Percentiles rank a stretch among this genome's conserved stretches.
Conservation (phyloP, 2,113 vertebrate genomes). For the Bubo bubo region DNA sequence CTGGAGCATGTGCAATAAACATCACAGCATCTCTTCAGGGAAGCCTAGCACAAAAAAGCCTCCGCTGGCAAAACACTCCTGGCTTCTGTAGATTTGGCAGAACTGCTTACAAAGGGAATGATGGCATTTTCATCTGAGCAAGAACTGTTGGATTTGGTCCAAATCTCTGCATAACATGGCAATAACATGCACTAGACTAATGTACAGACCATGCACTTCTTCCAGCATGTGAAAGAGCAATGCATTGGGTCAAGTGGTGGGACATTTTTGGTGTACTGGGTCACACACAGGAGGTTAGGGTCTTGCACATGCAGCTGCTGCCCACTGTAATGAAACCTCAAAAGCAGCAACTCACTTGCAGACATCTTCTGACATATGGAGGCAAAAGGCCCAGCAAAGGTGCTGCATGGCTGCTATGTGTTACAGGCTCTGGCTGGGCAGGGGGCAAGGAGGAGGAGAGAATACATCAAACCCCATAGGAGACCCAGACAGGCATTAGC, state of each 20-base stretch:
- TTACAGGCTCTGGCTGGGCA: background rate
- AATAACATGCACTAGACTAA: background rate
- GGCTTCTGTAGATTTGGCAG: background rate
- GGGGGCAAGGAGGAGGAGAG: background rate
- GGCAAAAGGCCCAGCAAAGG: background rate
- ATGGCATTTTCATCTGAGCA: background rate
- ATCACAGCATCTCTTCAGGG: slow-evolving; percentile 21
- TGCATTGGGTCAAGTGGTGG: background rate
- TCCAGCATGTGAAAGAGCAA: background rate
- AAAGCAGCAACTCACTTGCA: background rate
- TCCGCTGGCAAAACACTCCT: background rate
- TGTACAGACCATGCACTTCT: background rate
- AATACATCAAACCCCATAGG: background rate
- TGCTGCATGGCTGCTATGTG: background rate
- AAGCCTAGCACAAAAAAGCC: background rate
- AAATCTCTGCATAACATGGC: background rate
- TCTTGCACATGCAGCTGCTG: background rate
- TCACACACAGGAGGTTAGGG: background rate
- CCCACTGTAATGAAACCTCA: background rate
- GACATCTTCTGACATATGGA: background rate
- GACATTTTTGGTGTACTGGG: background rate
- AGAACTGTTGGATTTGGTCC: background rate
- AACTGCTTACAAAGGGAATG: background rate
- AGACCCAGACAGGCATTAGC: background rate
- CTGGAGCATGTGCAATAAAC: slow-evolving; percentile 25